A percentile compares a stretch with the other conserved stretches of the same genome.
These are phyloP conservation scores for Parapsyche elsis DNA, from an alignment of 1,140 invertebrate species.

Conservation along the genomic window DNA sequence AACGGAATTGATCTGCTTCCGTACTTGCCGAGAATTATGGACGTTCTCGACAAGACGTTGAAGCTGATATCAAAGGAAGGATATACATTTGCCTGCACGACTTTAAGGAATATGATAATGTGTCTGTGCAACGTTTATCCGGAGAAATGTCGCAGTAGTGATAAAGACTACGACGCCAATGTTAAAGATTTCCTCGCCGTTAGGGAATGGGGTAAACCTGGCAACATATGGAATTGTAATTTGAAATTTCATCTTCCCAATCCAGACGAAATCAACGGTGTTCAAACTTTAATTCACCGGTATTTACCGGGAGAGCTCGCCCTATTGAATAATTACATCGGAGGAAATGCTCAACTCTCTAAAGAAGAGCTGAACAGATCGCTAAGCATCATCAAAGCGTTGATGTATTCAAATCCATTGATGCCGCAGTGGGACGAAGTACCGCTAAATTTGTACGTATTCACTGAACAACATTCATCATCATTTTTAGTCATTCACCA, in stretches of 20 bases:
- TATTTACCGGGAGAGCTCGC: constrained; percentile 72
- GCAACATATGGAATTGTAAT: constrained; percentile 73
- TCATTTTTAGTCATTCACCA: not conserved
- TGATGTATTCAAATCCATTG: constrained; percentile 69
- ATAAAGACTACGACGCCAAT: constrained; percentile 72
- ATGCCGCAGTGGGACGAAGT: constrained; percentile 73
- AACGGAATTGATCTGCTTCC: constrained; percentile 71
- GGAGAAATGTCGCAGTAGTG: constrained; percentile 73
- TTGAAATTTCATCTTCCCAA: constrained; percentile 84
- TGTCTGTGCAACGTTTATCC: constrained; percentile 67
- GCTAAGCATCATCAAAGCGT: constrained; percentile 64
- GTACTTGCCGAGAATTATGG: constrained; percentile 71
- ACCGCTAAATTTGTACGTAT: constrained; percentile 67
- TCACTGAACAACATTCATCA: not conserved
- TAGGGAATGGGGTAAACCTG: constrained; percentile 84
- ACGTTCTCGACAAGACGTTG: constrained; percentile 73
- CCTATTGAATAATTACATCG: constrained; percentile 67
- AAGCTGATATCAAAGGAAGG: constrained; percentile 73
- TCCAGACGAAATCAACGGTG: constrained; percentile 74
- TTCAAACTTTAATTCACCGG: constrained; percentile 72
- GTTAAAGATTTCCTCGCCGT: constrained; percentile 80
- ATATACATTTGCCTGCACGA: constrained; percentile 68
- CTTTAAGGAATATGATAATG: constrained; percentile 60
- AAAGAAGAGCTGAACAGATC: constrained; percentile 62
- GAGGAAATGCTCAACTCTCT: constrained; percentile 59